Evolutionary conservation across 2,888 invertebrate species (phyloP).

Genomic region (Polydrusus cervinus): DNA sequence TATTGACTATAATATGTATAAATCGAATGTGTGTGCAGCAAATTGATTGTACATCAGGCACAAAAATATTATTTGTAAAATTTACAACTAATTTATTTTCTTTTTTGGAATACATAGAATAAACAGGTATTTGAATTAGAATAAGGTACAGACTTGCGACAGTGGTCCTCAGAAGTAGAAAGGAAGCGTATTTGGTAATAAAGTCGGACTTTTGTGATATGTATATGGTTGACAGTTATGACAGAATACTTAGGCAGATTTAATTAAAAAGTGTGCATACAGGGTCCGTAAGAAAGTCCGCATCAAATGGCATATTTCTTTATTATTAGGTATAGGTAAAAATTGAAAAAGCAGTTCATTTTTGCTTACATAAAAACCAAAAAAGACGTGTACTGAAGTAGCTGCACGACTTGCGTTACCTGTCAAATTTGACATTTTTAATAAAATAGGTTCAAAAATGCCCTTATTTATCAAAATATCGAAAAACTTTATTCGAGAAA

Average conservation of each 20-base stretch:
- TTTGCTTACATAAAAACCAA: too few species aligned
- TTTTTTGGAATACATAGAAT: constrained; percentile 38
- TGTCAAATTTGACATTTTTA: too few species aligned
- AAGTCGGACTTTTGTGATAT: constrained; percentile 51
- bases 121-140: constrained; percentile 35
- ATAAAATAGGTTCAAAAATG: too few species aligned
- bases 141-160: constrained; percentile 51
- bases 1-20: constrained; percentile 37
- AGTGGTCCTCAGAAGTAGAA: constrained; percentile 54
- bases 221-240: constrained; percentile 39
- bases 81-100: constrained; percentile 31
- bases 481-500: too few species aligned
- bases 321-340: too few species aligned
- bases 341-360: too few species aligned
- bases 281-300: too few species aligned
- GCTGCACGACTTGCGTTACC: too few species aligned
- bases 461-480: too few species aligned
- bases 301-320: too few species aligned
- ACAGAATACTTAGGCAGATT: constrained; percentile 12
- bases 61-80: constrained; percentile 49
- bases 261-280: constrained; percentile 12
- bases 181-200: constrained; percentile 42
- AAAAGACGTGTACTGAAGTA: too few species aligned
- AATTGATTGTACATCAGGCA: constrained; percentile 52
- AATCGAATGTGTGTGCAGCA: constrained; percentile 39